Evolutionary conservation across 2,888 invertebrate species (phyloP).

Genomic region (Teleogryllus oceanicus): DNA sequence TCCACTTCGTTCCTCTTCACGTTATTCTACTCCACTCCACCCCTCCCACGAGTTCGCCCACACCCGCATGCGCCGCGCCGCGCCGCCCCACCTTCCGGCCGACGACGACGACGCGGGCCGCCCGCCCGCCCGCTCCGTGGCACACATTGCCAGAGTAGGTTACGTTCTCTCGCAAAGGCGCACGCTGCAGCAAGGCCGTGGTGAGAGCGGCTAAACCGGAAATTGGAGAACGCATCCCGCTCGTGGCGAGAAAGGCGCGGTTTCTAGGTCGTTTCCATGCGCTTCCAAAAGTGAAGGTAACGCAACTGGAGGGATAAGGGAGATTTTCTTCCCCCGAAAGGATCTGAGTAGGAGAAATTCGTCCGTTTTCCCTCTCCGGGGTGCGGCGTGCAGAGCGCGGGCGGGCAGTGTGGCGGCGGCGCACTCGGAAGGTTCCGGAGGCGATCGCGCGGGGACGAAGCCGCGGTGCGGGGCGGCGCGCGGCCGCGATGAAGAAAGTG

Average conservation of each 20-base stretch:
- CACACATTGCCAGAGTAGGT: background rate
- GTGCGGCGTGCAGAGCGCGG: no score
- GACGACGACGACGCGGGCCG: background rate
- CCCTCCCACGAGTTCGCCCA: background rate
- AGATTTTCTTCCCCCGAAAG: background rate
- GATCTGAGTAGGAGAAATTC: background rate
- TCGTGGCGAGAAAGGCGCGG: background rate
- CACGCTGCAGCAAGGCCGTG: background rate
- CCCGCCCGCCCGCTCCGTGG: background rate
- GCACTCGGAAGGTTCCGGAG: no score
- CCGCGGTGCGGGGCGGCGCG: no score
- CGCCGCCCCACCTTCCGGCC: background rate
- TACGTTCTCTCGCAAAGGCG: background rate
- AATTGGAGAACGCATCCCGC: background rate
- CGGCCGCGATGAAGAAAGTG: no score
- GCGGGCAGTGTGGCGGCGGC: no score
- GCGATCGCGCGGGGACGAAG: no score
- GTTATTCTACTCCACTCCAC: background rate
- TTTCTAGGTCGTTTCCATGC: background rate
- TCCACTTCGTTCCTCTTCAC: background rate
- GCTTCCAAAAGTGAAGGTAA: conserved; percentile 1
- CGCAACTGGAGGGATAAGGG: background rate
- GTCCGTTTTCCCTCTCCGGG: background rate
- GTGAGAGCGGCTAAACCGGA: conserved; percentile 10
- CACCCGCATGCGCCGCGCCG: background rate